A percentile compares a stretch with the other conserved stretches of the same genome.
Evolutionary conservation across 64 coral and sea anemone species (phyloP).

Genomic region (Catalaphyllia jardinei): DNA sequence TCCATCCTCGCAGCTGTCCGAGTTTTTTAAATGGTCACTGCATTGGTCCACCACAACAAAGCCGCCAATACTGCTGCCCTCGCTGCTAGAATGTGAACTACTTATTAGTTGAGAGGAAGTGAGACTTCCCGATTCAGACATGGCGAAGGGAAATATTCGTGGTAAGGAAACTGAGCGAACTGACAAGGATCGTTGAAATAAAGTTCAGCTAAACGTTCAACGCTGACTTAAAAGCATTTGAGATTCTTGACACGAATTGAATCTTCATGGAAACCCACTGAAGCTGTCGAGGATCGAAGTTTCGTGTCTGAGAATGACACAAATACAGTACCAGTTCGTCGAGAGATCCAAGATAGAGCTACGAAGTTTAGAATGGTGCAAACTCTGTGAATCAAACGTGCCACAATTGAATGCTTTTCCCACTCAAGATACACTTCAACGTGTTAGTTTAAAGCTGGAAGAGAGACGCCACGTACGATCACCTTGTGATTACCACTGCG

Average conservation of each 20-base stretch:
- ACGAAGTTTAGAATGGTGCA: no score
- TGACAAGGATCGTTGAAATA: neutral
- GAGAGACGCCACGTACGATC: neutral
- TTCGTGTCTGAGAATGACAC: no score
- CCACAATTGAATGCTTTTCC: neutral
- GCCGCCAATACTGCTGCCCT: neutral
- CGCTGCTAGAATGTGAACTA: constrained; percentile 32
- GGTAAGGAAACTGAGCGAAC: no score
- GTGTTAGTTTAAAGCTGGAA: neutral
- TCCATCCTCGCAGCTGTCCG: neutral
- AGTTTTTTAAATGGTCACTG: neutral
- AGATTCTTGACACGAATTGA: neutral
- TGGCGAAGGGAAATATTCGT: neutral
- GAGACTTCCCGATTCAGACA: neutral
- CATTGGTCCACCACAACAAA: constrained; percentile 13
- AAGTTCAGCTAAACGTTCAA: neutral
- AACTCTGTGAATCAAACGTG: no score
- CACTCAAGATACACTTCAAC: neutral
- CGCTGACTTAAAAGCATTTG: neutral
- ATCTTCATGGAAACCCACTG: neutral
- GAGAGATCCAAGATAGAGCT: no score
- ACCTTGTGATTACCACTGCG: neutral
- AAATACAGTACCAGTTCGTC: no score
- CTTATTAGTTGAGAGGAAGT: neutral
- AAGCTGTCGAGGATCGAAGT: neutral